Evolutionary conservation across 2,888 invertebrate species (phyloP).

Genomic region (Stenurella melanura): DNA sequence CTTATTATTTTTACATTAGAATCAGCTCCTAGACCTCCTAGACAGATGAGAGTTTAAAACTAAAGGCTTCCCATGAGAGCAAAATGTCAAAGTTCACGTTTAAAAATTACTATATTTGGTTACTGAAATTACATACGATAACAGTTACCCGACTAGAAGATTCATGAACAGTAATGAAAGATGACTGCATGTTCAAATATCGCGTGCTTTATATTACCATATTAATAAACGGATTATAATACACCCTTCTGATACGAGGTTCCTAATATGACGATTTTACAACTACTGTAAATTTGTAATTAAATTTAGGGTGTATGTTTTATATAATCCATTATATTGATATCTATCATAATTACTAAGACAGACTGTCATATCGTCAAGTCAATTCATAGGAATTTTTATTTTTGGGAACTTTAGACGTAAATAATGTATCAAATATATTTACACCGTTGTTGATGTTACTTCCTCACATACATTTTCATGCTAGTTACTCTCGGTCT

Average conservation of each 20-base stretch:
- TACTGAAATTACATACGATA: too few relatives aligned
- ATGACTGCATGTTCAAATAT: too few relatives aligned
- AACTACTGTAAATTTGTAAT: neutral
- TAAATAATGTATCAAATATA: neutral
- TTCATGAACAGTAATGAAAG: too few relatives aligned
- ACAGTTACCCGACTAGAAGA: too few relatives aligned
- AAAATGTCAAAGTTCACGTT: too few relatives aligned
- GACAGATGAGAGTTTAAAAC: too few relatives aligned
- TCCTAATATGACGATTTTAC: neutral
- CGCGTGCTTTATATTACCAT: neutral
- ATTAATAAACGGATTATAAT: neutral
- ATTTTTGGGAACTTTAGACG: neutral
- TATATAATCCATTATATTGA: neutral
- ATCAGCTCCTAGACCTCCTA: too few relatives aligned
- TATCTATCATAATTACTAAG: constrained; percentile 1
- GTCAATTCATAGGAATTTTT: neutral
- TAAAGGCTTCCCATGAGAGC: too few relatives aligned
- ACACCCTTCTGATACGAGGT: neutral
- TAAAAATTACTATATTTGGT: too few relatives aligned
- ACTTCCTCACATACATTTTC: too few relatives aligned
- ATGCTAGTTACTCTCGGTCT: too few relatives aligned
- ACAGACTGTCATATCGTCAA: neutral
- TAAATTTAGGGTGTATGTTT: neutral
- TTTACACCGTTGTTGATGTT: neutral
- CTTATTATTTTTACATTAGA: too few relatives aligned